Percentiles rank a stretch among this genome's conserved stretches.
Conservation (phyloP, 2,888 invertebrate species). For the Spilarctia lutea region DNA sequence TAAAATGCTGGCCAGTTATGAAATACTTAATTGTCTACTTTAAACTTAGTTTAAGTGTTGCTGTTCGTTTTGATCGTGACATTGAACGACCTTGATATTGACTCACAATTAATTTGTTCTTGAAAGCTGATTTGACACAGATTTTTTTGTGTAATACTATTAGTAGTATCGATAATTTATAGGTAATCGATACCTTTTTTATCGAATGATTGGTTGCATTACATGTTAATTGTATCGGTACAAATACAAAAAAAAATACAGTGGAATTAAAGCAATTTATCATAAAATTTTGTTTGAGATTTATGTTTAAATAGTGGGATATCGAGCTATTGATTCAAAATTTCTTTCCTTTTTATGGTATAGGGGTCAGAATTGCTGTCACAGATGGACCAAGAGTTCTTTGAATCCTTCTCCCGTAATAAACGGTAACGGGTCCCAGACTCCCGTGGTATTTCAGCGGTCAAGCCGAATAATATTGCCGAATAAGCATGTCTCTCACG, state of each 20-base stretch:
- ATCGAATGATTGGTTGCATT: background rate
- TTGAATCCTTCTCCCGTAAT: too few species aligned
- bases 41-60: background rate
- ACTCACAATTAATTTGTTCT: constrained; percentile 40
- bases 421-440: too few species aligned
- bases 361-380: too few species aligned
- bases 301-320: background rate
- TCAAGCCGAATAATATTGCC: too few species aligned
- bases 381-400: too few species aligned
- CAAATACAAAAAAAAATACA: background rate
- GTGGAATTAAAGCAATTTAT: background rate
- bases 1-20: constrained; percentile 1
- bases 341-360: too few species aligned
- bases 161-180: constrained; percentile 13
- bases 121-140: constrained; percentile 35
- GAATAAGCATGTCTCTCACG: too few species aligned
- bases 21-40: constrained; percentile 5
- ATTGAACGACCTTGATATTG: constrained; percentile 60
- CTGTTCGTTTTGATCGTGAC: constrained; percentile 52
- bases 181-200: constrained; percentile 7
- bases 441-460: too few species aligned
- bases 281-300: background rate
- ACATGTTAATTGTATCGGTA: background rate
- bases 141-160: constrained; percentile 16
- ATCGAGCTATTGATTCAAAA: too few species aligned